phyloP scores from a whole-genome alignment of 1,140 invertebrate genomes.

The Dendroctonus ponderosae region DNA sequence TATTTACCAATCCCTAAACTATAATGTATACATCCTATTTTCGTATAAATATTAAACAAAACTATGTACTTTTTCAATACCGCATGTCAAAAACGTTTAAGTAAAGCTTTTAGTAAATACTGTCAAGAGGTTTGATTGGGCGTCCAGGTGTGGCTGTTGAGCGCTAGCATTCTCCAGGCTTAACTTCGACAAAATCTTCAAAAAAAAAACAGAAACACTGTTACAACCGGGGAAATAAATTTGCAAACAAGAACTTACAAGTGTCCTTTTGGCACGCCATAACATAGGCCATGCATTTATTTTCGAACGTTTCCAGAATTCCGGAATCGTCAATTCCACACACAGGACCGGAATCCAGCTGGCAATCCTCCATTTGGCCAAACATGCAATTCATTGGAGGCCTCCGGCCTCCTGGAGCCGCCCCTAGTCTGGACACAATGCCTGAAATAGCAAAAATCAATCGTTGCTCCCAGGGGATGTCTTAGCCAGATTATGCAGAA shows the following conservation, averaged over 20 bases:
- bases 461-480: neutral
- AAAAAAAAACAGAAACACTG: constrained; percentile 7
- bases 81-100: no score
- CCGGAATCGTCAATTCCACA: constrained; percentile 57
- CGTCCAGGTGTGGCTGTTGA: no score
- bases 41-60: no score
- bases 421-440: neutral
- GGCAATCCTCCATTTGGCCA: constrained; percentile 42
- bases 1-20: no score
- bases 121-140: no score
- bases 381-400: constrained; percentile 50
- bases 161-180: constrained; percentile 34
- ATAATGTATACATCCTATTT: no score
- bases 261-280: constrained; percentile 55
- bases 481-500: neutral
- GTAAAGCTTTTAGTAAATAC: no score
- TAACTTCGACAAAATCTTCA: constrained; percentile 37
- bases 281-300: constrained; percentile 54
- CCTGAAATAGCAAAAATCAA: neutral
- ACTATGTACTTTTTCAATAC: no score
- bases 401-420: constrained; percentile 1
- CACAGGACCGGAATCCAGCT: constrained; percentile 53
- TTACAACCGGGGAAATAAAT: neutral
- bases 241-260: constrained; percentile 43
- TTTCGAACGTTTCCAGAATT: constrained; percentile 55